Conservation (phyloP, 2,888 invertebrate species). For the Ischnus inquisitorius region DNA sequence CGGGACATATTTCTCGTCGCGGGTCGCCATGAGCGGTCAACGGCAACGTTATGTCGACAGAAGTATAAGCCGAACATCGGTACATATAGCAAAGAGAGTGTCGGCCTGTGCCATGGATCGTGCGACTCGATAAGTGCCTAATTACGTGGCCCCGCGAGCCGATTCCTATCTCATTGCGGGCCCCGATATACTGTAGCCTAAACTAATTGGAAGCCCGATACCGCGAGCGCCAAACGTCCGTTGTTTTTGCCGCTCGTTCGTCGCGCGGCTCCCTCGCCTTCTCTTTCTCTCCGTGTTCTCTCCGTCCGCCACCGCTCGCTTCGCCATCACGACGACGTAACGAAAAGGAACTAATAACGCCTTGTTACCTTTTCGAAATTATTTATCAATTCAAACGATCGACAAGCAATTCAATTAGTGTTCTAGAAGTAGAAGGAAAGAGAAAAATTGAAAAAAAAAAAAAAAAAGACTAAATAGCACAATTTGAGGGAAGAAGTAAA, state of each 20-base stretch:
- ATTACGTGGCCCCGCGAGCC: slow-evolving; percentile 75
- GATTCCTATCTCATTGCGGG: slow-evolving; percentile 71
- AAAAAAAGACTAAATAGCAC: slow-evolving; percentile 26
- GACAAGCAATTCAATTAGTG: too few relatives aligned
- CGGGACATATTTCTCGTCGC: background rate
- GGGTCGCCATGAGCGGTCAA: background rate
- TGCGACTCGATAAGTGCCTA: slow-evolving; percentile 80
- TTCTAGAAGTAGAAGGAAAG: too few relatives aligned
- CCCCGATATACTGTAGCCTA: slow-evolving; percentile 69
- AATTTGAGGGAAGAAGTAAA: too few relatives aligned
- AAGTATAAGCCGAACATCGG: background rate
- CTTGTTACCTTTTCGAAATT: too few relatives aligned
- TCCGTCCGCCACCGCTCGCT: too few relatives aligned
- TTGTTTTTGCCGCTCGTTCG: slow-evolving; percentile 31
- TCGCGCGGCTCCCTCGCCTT: slow-evolving; percentile 17
- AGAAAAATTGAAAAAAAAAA: background rate
- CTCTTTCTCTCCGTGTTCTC: slow-evolving; percentile 17
- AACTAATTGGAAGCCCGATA: slow-evolving; percentile 80
- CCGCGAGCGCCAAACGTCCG: slow-evolving; percentile 50
- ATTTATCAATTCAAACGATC: background rate
- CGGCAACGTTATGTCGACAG: slow-evolving; percentile 3
- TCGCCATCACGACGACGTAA: background rate
- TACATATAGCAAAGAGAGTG: slow-evolving; percentile 1
- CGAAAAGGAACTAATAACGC: slow-evolving; percentile 26
- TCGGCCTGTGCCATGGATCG: slow-evolving; percentile 55